phyloP scores from a whole-genome alignment of 2,888 invertebrate species.

The Metallyticus violacea region DNA sequence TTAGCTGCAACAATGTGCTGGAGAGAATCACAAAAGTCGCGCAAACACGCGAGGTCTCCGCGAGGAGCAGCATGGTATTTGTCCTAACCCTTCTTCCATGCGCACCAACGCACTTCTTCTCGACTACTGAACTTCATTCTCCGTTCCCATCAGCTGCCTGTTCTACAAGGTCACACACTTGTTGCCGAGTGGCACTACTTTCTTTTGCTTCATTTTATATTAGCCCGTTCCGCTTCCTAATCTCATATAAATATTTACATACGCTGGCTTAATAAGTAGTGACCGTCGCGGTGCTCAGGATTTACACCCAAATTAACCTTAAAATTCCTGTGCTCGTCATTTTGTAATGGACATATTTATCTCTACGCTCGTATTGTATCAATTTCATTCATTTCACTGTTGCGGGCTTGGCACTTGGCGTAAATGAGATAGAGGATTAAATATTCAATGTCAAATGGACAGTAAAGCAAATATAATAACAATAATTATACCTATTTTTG shows the following conservation, averaged over 20 bases:
- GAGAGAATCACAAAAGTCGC: neutral
- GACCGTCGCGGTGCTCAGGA: no score
- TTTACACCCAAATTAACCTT: no score
- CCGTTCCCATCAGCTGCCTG: neutral
- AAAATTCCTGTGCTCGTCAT: no score
- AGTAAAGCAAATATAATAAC: no score
- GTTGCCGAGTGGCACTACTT: neutral
- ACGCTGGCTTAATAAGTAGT: no score
- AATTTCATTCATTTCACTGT: no score
- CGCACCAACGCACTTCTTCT: neutral
- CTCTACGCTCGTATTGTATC: no score
- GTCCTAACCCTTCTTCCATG: neutral
- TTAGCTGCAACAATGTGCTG: neutral
- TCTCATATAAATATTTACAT: neutral
- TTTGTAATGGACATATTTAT: no score
- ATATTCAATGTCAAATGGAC: no score
- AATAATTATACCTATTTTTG: no score
- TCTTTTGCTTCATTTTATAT: neutral
- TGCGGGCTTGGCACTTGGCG: no score
- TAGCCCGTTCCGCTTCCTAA: neutral
- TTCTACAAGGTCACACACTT: neutral
- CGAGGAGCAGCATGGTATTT: neutral
- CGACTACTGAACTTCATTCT: neutral
- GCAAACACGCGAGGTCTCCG: neutral
- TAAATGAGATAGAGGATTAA: no score